Evolutionary conservation across 2,797 vertebrate genomes (phyloP).

Genomic region (Coranthus polyacanthus): DNA sequence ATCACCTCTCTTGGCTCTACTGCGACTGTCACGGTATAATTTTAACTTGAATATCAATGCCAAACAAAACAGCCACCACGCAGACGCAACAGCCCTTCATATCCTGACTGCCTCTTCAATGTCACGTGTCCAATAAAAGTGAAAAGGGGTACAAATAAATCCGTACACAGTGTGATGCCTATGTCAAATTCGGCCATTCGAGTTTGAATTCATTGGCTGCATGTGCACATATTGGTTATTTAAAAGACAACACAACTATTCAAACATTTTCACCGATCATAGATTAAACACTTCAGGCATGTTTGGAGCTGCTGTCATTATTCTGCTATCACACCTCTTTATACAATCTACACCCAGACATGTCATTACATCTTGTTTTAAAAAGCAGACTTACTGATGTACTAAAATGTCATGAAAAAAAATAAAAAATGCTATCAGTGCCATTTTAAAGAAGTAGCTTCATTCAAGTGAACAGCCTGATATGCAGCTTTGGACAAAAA

Average conservation of each 20-base stretch:
- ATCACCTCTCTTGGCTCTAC: constrained; percentile 8
- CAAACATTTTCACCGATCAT: no score
- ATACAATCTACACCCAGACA: no score
- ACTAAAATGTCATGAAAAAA: neutral
- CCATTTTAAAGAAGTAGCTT: no score
- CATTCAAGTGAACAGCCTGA: no score
- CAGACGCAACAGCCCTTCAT: neutral
- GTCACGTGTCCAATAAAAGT: no score
- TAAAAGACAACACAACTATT: constrained; percentile 1
- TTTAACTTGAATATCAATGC: constrained; percentile 30
- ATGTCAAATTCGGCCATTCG: no score
- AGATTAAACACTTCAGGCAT: no score
- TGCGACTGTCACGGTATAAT: constrained; percentile 15
- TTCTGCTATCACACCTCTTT: constrained; percentile 1
- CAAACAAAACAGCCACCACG: constrained; percentile 8
- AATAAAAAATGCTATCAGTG: neutral
- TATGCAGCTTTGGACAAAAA: no score
- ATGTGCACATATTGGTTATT: no score
- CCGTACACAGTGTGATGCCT: neutral
- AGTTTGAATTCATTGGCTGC: no score
- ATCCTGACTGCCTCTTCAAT: no score
- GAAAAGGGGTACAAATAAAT: neutral
- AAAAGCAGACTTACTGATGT: neutral
- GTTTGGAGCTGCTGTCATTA: neutral
- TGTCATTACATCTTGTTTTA: constrained; percentile 5